Conservation (phyloP, 2,113 vertebrate species). For the Hemicordylus capensis region DNA sequence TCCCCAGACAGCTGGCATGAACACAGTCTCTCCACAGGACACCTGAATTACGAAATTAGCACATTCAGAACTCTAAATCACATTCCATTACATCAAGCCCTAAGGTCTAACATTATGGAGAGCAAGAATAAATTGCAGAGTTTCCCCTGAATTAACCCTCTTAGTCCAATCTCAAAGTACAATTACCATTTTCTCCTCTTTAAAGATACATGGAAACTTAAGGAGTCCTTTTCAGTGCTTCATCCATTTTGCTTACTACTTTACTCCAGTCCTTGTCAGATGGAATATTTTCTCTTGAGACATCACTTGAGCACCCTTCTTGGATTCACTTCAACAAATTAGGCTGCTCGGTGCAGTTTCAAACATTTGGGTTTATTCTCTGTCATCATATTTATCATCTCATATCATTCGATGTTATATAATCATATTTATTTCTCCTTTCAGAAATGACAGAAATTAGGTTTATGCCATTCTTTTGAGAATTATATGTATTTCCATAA, state of each 20-base stretch:
- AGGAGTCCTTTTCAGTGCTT: slow-evolving; percentile 24
- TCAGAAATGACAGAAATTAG: not conserved
- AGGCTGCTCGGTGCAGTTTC: slow-evolving; percentile 23
- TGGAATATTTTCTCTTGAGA: not conserved
- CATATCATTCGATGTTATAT: too few relatives aligned
- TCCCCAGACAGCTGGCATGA: slow-evolving; percentile 70
- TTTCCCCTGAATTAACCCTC: slow-evolving; percentile 70
- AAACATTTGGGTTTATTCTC: slow-evolving; percentile 1
- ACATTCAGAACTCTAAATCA: slow-evolving; percentile 74
- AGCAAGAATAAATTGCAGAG: slow-evolving; percentile 65
- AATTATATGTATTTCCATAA: not conserved
- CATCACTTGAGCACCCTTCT: slow-evolving; percentile 18
- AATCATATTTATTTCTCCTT: slow-evolving; percentile 22
- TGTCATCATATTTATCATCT: slow-evolving; percentile 26
- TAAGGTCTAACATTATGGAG: slow-evolving; percentile 61
- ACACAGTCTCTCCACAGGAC: slow-evolving; percentile 69
- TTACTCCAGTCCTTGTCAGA: slow-evolving; percentile 26
- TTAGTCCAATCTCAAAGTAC: slow-evolving; percentile 62
- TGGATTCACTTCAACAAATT: slow-evolving; percentile 38
- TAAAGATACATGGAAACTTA: slow-evolving; percentile 54
- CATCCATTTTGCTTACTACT: slow-evolving; percentile 29
- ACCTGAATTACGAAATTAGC: slow-evolving; percentile 75
- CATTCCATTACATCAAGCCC: slow-evolving; percentile 72
- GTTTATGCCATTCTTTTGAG: not conserved
- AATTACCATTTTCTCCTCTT: slow-evolving; percentile 59